phyloP scores from a whole-genome alignment of 2,797 vertebrate genomes.

The Leptoclinus maculatus region DNA sequence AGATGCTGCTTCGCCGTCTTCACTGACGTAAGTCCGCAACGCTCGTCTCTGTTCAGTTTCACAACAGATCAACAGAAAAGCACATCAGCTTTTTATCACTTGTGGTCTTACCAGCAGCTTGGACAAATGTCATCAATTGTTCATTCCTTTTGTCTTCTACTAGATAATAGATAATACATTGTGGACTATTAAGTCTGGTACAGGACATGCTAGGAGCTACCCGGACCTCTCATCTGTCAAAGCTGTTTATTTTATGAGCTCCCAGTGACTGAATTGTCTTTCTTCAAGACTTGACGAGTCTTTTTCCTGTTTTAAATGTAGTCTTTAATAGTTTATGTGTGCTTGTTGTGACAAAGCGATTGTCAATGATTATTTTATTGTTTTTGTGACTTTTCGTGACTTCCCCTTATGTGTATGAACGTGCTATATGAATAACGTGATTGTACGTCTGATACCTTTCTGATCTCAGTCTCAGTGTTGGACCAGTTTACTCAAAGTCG shows the following conservation, averaged over 20 bases:
- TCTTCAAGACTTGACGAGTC: neutral
- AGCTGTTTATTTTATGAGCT: neutral
- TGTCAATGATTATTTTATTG: neutral
- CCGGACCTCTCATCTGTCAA: neutral
- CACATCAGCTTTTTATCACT: too few species aligned
- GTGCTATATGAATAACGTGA: neutral
- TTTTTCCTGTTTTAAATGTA: neutral
- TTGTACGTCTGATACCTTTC: neutral
- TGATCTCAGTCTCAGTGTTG: constrained; percentile 71
- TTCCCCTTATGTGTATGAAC: too few species aligned
- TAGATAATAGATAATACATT: too few species aligned
- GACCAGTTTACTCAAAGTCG: constrained; percentile 55
- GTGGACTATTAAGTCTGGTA: too few species aligned
- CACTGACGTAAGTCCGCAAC: constrained; percentile 57
- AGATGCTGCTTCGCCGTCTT: constrained; percentile 40
- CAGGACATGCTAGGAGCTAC: neutral
- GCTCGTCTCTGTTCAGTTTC: neutral
- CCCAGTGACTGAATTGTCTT: neutral
- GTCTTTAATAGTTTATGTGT: neutral
- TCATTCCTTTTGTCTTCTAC: too few species aligned
- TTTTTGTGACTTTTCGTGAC: too few species aligned
- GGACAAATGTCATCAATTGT: too few species aligned
- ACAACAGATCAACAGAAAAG: too few species aligned
- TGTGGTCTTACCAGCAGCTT: too few species aligned
- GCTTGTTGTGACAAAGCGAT: neutral